Evolutionary conservation across 2,113 vertebrate species (phyloP).

Genomic region (Gymnocephalus cernua): DNA sequence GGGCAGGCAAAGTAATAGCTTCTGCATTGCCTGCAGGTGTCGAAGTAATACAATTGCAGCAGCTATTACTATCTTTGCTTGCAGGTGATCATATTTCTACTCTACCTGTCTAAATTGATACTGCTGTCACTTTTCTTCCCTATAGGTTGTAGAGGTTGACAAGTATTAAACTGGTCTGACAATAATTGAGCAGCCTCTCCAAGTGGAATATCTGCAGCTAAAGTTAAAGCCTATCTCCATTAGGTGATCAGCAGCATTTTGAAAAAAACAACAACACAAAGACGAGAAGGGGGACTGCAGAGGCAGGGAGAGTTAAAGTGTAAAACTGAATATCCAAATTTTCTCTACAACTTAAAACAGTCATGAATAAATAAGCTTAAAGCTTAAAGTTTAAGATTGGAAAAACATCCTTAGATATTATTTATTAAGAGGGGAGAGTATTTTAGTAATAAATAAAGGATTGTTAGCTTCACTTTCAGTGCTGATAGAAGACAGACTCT

Average conservation of each 20-base stretch:
- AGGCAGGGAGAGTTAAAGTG: background rate
- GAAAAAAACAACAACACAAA: background rate
- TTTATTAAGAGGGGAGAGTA: background rate
- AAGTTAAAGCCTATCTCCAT: background rate
- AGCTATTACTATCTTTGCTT: slow-evolving; percentile 10
- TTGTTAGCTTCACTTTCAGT: background rate
- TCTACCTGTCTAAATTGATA: background rate
- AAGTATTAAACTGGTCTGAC: slow-evolving; percentile 6
- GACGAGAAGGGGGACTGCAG: background rate
- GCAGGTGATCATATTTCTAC: background rate
- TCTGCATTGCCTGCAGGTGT: background rate
- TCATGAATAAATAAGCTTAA: background rate
- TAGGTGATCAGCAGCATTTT: background rate
- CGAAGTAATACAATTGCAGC: background rate
- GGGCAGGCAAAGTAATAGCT: background rate
- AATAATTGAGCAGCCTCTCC: slow-evolving; percentile 6
- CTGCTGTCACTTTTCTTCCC: background rate
- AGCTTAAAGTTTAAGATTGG: background rate
- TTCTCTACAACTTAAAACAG: background rate
- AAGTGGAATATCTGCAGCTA: background rate
- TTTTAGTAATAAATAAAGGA: background rate
- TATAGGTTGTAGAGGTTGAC: background rate
- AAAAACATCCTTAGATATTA: background rate
- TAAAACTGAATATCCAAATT: background rate
- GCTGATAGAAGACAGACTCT: background rate